phyloP scores from a whole-genome alignment of 2,113 vertebrate species.

The Barnardius zonarius region DNA sequence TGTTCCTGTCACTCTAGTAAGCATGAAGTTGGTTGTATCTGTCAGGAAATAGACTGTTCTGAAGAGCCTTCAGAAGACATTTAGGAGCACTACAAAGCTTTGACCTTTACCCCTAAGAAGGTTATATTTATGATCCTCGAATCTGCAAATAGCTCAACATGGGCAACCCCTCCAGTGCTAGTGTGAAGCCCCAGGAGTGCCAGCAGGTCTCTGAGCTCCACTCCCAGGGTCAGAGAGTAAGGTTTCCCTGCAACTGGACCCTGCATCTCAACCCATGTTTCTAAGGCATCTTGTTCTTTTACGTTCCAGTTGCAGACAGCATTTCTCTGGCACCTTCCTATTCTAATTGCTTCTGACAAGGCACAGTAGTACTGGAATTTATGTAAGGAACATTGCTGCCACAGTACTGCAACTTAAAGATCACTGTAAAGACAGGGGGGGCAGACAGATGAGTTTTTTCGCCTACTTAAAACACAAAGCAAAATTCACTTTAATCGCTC shows the following conservation, averaged over 20 bases:
- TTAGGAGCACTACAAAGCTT: conserved; percentile 7
- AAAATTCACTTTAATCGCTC: neutral
- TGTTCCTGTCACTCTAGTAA: neutral
- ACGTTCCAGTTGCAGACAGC: neutral
- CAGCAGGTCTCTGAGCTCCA: neutral
- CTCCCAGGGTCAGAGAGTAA: neutral
- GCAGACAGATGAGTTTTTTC: neutral
- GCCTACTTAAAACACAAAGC: neutral
- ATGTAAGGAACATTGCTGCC: neutral
- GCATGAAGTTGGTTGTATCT: neutral
- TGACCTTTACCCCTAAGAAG: conserved; percentile 3
- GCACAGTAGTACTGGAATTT: conserved; percentile 25
- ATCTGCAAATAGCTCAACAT: neutral
- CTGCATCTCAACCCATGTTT: neutral
- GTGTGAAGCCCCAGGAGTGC: neutral
- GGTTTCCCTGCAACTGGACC: neutral
- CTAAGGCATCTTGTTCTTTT: neutral
- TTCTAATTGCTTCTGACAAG: conserved; percentile 34
- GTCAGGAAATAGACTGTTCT: neutral
- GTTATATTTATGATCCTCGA: neutral
- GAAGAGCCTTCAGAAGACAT: neutral
- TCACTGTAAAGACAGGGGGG: neutral
- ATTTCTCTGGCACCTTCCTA: conserved; percentile 8
- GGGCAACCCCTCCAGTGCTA: neutral
- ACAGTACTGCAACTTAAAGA: neutral